These are phyloP conservation scores for Drosophila aff. DNA, from an alignment of 1,140 invertebrate species.

Conservation along the genomic window DNA sequence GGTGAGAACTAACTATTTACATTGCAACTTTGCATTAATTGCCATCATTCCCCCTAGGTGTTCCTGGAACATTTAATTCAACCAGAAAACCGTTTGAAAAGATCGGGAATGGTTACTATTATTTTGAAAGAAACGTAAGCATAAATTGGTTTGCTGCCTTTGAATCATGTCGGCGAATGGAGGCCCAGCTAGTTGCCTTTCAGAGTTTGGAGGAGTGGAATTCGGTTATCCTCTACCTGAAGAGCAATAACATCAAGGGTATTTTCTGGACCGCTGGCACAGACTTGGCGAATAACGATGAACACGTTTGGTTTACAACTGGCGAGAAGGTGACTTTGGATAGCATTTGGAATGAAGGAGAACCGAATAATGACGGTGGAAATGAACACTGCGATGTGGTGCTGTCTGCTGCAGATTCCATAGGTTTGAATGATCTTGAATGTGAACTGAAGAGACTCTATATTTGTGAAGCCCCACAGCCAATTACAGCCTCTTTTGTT, in stretches of 20 bases:
- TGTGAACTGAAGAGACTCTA: conserved; percentile 4
- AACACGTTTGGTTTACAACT: conserved; percentile 27
- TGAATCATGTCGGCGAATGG: conserved; percentile 12
- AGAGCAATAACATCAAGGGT: neutral
- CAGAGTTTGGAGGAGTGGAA: conserved; percentile 24
- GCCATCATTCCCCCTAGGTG: neutral
- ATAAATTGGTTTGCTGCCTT: conserved; percentile 33
- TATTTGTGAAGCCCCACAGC: conserved; percentile 3
- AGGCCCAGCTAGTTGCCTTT: conserved; percentile 23
- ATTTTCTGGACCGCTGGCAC: conserved; percentile 36
- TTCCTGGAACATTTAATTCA: neutral
- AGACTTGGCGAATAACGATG: neutral
- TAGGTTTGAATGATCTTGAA: conserved; percentile 13
- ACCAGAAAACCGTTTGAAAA: neutral
- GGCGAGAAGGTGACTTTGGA: neutral
- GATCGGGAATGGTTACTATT: conserved; percentile 6
- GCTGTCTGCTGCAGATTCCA: neutral
- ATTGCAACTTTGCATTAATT: too few species aligned
- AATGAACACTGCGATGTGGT: conserved; percentile 18
- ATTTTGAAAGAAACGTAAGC: neutral
- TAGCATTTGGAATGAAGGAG: conserved; percentile 23
- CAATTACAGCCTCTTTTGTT: conserved; percentile 5
- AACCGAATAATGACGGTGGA: conserved; percentile 5
- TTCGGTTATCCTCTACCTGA: conserved; percentile 3
- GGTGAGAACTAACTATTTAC: neutral